Evolutionary conservation across 2,113 vertebrate genomes (phyloP).

Genomic region (Nyctereutes procyonoides): DNA sequence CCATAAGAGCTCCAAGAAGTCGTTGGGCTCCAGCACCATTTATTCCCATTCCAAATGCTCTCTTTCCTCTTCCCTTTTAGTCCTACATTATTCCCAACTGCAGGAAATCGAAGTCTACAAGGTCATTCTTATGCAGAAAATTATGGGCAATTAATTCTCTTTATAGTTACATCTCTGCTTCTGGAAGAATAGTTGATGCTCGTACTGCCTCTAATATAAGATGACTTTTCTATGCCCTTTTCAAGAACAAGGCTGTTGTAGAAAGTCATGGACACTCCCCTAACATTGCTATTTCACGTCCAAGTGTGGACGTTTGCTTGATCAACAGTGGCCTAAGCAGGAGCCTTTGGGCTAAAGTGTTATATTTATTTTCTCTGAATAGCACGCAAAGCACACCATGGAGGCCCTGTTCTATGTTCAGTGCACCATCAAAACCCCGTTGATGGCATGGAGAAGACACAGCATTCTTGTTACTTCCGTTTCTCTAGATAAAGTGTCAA

Average conservation of each 20-base stretch:
- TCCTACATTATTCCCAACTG: accelerated
- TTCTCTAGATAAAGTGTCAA: not conserved
- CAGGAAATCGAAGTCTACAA: not conserved
- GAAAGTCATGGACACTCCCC: accelerated
- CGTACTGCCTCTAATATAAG: not conserved
- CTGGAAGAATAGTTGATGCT: accelerated
- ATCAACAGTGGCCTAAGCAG: not conserved
- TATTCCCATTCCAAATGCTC: accelerated
- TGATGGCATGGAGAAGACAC: too few relatives aligned
- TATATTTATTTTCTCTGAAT: not conserved
- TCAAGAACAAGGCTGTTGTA: not conserved
- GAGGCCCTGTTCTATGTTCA: not conserved
- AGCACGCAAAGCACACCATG: not conserved
- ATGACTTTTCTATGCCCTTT: not conserved
- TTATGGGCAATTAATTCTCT: accelerated
- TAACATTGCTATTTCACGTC: not conserved
- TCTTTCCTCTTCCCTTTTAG: not conserved
- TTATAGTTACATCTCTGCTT: accelerated
- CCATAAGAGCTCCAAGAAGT: accelerated
- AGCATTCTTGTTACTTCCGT: not conserved
- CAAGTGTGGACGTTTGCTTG: not conserved
- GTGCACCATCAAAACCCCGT: not conserved
- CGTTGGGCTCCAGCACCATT: accelerated
- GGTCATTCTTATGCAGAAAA: not conserved
- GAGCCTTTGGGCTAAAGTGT: not conserved